Percentiles rank a stretch among this genome's conserved stretches.
These are phyloP conservation scores for Burhinus oedicnemus DNA, from an alignment of 2,113 vertebrate genomes.

Conservation along the genomic window DNA sequence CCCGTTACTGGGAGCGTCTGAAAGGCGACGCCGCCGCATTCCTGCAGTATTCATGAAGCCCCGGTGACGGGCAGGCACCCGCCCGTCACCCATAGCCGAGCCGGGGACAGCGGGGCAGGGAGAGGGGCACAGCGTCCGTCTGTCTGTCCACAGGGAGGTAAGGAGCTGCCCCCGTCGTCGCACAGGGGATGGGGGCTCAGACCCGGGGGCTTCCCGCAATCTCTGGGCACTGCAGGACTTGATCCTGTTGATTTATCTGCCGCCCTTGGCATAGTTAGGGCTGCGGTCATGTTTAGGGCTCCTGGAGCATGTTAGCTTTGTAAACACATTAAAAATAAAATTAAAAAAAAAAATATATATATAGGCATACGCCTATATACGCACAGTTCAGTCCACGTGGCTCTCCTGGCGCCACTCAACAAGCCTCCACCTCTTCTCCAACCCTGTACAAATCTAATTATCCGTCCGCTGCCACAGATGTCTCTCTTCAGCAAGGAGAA, in stretches of 20 bases:
- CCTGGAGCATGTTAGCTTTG: too few species aligned
- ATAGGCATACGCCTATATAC: neutral
- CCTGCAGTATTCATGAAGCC: conserved; percentile 62
- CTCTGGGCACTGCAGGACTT: neutral
- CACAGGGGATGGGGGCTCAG: too few species aligned
- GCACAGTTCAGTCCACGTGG: neutral
- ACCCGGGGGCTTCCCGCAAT: fast-evolving
- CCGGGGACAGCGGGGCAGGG: neutral
- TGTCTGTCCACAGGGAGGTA: neutral
- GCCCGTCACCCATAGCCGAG: neutral
- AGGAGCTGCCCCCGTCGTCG: neutral
- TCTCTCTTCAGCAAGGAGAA: neutral
- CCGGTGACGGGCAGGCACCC: neutral
- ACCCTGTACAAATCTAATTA: neutral
- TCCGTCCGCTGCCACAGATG: fast-evolving
- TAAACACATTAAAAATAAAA: neutral
- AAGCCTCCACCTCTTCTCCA: neutral
- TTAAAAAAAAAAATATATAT: too few species aligned
- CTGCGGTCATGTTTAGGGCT: neutral
- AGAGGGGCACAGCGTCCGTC: neutral
- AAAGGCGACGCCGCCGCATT: conserved; percentile 11
- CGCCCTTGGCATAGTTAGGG: fast-evolving
- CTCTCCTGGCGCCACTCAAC: neutral
- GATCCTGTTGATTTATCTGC: neutral
- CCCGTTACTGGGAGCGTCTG: neutral